Evolutionary conservation across 2,888 invertebrate genomes (phyloP), one percentile per base, ranked within the genome.

Genomic region (Merodon equestris): DNA sequence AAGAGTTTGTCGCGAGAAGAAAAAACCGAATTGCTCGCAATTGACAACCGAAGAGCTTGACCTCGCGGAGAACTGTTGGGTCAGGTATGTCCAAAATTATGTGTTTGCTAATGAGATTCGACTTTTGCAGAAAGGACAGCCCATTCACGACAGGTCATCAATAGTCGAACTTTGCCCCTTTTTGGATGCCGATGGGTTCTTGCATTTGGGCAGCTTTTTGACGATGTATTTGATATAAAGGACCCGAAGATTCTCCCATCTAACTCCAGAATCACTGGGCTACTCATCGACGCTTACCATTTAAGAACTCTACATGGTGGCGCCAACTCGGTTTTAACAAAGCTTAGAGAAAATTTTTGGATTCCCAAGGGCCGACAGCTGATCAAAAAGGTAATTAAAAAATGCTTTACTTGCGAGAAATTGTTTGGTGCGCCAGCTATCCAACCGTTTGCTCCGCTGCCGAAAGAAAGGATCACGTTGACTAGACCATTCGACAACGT

Each of bases 311-410:
- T 71, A 18, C 70, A 71, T 27, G 38, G 53, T 9, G 61, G 61
- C 27, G 47, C 42, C 4, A 13, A 15, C 10, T 17, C 27, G 9
- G 40, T 61, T 1, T 13, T 61, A 15, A 15, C 19, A 1, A 47
- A 54, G 34, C 40, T 40, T n/a, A 10, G 61, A 13, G 45, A 70
- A 51, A n/a, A 38, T 10, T 63, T 56, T 51, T 56, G 63, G 71
- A 71, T 63, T 17, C 27, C n/a, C n/a, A n/a, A n/a, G n/a, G n/a
- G n/a, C n/a, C 54, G 63, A 14, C 61, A 56, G 13, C 15, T 51
- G 3, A 9, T 40, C 5, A 48, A 63, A 9, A 61, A 36, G 38
- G 0, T 50, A 0, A n/a, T 36, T 17, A 19, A 64, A 18, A 9
- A n/a, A 40, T 40, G 17, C 51, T 38, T 14, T 36, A 40, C 4